Percentiles rank a stretch among this genome's conserved stretches.
Evolutionary conservation across 2,797 vertebrate species (phyloP).

Genomic region (Neosilurus hyrtlii): DNA sequence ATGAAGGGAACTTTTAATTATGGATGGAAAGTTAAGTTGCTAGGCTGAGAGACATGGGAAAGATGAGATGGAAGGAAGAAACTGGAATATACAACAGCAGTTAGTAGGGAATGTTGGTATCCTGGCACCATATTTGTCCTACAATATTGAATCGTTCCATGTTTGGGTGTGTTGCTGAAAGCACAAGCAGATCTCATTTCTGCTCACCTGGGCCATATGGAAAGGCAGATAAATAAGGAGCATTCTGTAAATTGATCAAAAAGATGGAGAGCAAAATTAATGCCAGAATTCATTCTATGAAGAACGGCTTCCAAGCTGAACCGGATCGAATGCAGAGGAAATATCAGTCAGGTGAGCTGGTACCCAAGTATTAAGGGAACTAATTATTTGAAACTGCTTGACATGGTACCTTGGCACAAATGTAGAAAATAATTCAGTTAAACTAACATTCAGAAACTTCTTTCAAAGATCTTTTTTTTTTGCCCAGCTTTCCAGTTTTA

Average conservation of each 20-base stretch:
- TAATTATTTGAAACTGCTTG: neutral
- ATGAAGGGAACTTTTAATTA: neutral
- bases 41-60: neutral
- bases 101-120: neutral
- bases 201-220: slow-evolving; percentile 64
- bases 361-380: neutral
- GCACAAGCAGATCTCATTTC: slow-evolving; percentile 66
- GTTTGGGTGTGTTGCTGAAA: slow-evolving; percentile 49
- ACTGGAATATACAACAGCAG: neutral
- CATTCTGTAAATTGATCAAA: slow-evolving; percentile 63
- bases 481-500: slow-evolving; percentile 7
- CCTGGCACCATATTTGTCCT: neutral
- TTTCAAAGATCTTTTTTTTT: neutral
- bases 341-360: slow-evolving; percentile 76
- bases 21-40: neutral
- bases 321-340: slow-evolving; percentile 79
- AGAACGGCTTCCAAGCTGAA: slow-evolving; percentile 74
- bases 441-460: neutral
- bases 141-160: neutral
- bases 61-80: neutral
- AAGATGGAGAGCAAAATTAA: slow-evolving; percentile 66
- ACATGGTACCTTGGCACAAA: neutral
- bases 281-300: slow-evolving; percentile 67
- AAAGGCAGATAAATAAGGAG: slow-evolving; percentile 60
- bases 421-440: neutral